Evolutionary conservation across 2,888 invertebrate species (phyloP), one percentile per base, ranked within the genome.

Genomic region (Dryococelus australis): DNA sequence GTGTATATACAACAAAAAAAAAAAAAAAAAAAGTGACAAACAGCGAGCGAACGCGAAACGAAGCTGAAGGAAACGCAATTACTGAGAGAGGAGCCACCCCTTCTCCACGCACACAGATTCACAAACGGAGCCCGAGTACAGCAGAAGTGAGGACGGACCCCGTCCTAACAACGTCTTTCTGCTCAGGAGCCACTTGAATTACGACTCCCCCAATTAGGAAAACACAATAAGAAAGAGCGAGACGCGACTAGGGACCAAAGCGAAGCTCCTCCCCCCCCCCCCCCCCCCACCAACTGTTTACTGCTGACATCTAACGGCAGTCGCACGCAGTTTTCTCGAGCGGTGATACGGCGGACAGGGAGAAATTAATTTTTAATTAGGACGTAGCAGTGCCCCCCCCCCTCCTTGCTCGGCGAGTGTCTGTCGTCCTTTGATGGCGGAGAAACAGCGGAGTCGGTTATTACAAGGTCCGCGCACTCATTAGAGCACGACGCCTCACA

Each of bases 161-260:
- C n/a, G 65, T 13, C 35, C 12, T 35, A 81, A 81, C 81, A 27
- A 81, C 35, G 81, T 81, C 27, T 65, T 65, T 65, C 65, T 65
- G 4, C 65, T 13, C 65, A 24, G 86, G 27, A 65, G 65, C 43
- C 86, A 79, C 88, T 88, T 87, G 81, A 88, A 88, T 88, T 88
- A 88, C 86, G 86, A 47, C 88, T 86, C 88, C n/a, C n/a, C 88
- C 88, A 88, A 88, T 88, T 88, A 88, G 86, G 28, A 86, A 87
- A 88, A 88, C 87, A 88, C 86, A 88, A 88, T 88, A 87, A 88
- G 84, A 86, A 27, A 81, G 28, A 79, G 27, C 8, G 27, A 35
- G 6, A 35, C 27, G 81, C 81, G 81, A 81, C 27, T 4, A 81
- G 35, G 35, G 81, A 27, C 13, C 81, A 27, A 81, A 35, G 81